Conservation (phyloP, 2,113 vertebrate genomes). For the Mormyrus lacerda region DNA sequence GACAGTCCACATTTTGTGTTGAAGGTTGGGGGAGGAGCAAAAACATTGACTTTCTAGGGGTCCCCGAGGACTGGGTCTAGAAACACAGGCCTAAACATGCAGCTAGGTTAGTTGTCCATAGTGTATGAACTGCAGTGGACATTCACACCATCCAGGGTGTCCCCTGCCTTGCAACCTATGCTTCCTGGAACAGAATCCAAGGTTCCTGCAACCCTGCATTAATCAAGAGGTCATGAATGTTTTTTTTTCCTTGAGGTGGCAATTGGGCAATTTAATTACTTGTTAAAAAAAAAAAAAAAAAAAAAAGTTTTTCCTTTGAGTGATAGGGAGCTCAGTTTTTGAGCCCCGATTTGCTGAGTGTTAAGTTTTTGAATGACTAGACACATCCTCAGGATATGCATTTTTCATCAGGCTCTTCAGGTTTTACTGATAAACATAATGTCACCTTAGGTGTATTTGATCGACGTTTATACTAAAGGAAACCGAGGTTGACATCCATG, state of each 20-base stretch:
- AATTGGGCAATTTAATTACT: neutral
- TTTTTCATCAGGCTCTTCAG: neutral
- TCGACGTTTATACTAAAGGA: neutral
- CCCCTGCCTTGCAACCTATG: neutral
- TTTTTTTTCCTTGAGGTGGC: neutral
- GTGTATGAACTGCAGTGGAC: neutral
- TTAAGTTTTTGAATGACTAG: neutral
- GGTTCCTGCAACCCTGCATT: neutral
- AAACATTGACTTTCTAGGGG: neutral
- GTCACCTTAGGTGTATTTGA: neutral
- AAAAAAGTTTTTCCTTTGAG: neutral
- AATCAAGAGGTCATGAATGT: neutral
- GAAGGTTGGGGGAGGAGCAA: neutral
- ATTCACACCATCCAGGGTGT: neutral
- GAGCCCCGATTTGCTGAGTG: neutral
- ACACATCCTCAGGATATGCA: neutral
- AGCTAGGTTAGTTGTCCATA: neutral
- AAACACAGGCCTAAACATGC: neutral
- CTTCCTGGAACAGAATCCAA: neutral
- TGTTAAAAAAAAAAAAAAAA: neutral
- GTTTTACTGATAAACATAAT: neutral
- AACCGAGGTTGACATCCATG: neutral
- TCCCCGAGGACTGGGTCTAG: neutral
- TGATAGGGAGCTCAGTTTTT: neutral
- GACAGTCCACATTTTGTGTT: neutral